phyloP scores from a whole-genome alignment of 2,113 vertebrate genomes.

The Paradoxurus hermaphroditus region DNA sequence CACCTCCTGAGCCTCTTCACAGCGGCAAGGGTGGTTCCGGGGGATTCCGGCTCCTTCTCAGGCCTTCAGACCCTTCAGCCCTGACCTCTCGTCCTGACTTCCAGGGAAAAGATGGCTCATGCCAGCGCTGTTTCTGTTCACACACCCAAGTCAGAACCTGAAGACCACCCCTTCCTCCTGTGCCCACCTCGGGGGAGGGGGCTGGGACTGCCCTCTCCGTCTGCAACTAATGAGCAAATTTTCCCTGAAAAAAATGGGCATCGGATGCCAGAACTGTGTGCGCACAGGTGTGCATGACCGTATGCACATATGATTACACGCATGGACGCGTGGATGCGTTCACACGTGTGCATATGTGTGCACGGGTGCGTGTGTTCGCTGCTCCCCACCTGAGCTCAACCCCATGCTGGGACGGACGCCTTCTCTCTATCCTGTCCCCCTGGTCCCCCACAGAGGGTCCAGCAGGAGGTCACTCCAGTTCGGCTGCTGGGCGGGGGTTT shows the following conservation, averaged over 20 bases:
- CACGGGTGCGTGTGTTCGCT: too few relatives aligned
- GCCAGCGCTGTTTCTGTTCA: background rate
- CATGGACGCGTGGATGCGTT: rapidly evolving
- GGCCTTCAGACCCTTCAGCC: background rate
- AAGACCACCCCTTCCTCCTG: too few relatives aligned
- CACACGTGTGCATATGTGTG: rapidly evolving
- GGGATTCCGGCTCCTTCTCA: background rate
- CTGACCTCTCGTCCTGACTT: background rate
- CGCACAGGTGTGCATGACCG: background rate
- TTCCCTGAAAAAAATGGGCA: background rate
- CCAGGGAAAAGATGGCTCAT: rapidly evolving
- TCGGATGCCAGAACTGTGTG: background rate
- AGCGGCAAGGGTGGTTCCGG: background rate
- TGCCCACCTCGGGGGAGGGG: too few relatives aligned
- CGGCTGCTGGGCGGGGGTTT: background rate
- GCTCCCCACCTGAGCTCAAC: background rate
- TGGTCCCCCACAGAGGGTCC: rapidly evolving
- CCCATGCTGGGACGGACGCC: background rate
- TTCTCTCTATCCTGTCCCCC: background rate
- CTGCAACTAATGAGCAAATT: background rate
- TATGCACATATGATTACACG: rapidly evolving
- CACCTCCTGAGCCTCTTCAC: background rate
- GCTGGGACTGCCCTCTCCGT: background rate
- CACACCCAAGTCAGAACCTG: background rate
- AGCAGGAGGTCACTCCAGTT: too few relatives aligned